A percentile compares a stretch with the other conserved stretches of the same genome.
phyloP scores from a whole-genome alignment of 2,113 vertebrate genomes.

The Nanorana parkeri region DNA sequence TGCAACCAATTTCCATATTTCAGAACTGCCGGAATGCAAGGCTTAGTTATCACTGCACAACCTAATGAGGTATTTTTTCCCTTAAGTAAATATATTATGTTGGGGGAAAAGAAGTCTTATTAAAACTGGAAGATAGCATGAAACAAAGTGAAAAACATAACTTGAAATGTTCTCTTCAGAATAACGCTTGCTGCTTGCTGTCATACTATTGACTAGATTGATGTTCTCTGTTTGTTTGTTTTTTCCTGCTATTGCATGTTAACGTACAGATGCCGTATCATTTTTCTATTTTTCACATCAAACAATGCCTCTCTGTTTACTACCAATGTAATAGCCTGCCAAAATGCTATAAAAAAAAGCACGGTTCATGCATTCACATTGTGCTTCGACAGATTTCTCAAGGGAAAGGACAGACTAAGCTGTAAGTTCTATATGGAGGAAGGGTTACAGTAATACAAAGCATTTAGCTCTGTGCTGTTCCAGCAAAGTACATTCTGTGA shows the following conservation, averaged over 20 bases:
- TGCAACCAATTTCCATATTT: background rate
- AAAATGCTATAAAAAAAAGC: slow-evolving; percentile 44
- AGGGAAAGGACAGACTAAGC: slow-evolving; percentile 28
- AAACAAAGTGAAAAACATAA: background rate
- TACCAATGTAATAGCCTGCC: slow-evolving; percentile 44
- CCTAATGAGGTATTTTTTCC: background rate
- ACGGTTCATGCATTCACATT: slow-evolving; percentile 39
- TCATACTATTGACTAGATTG: slow-evolving; percentile 1
- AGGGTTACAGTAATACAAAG: slow-evolving; percentile 2
- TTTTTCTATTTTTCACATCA: slow-evolving; percentile 43
- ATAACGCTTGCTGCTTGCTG: background rate
- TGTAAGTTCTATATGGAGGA: background rate
- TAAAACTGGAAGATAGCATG: background rate
- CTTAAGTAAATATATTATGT: background rate
- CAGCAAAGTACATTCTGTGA: background rate
- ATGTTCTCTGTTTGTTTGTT: slow-evolving; percentile 1
- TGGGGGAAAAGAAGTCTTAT: background rate
- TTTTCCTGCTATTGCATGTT: slow-evolving; percentile 38
- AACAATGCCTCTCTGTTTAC: slow-evolving; percentile 41
- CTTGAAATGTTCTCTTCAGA: background rate
- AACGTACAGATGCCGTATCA: slow-evolving; percentile 41
- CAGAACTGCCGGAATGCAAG: background rate
- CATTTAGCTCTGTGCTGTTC: background rate
- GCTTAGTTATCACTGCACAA: background rate
- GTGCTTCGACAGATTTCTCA: slow-evolving; percentile 44